A percentile compares a stretch with the other conserved stretches of the same genome.
Conservation (phyloP, 30 jellyfish, hydroid and myxozoan genomes). For the Mastigias papua region DNA sequence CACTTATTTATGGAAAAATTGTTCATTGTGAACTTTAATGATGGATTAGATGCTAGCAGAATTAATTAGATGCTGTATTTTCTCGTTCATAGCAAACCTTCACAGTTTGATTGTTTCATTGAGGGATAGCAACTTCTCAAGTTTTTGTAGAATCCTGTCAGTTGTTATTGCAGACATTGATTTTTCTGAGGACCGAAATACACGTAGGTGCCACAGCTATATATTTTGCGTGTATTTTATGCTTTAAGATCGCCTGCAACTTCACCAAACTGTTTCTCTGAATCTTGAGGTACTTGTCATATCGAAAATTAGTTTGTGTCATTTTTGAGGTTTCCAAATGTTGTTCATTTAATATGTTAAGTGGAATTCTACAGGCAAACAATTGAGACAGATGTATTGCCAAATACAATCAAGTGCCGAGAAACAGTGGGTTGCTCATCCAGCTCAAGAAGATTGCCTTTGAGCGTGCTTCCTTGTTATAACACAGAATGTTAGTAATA, state of each 20-base stretch:
- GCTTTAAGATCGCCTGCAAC: not conserved
- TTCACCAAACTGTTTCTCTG: too few species aligned
- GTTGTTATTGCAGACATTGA: constrained; percentile 89
- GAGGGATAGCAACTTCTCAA: constrained; percentile 80
- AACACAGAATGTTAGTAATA: not conserved
- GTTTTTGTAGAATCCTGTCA: constrained; percentile 88
- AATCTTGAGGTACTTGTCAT: too few species aligned
- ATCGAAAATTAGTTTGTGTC: too few species aligned
- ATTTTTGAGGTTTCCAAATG: too few species aligned
- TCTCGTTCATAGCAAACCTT: constrained; percentile 67
- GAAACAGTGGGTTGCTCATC: too few species aligned
- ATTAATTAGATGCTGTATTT: not conserved
- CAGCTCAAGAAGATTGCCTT: too few species aligned
- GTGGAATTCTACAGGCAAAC: too few species aligned
- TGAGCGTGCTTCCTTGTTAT: not conserved
- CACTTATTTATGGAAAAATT: too few species aligned
- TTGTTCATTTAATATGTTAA: too few species aligned
- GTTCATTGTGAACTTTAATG: too few species aligned
- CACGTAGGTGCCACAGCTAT: constrained; percentile 53
- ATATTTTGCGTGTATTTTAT: not conserved
- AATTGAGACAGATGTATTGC: too few species aligned
- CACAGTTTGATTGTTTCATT: constrained; percentile 75
- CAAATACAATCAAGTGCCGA: too few species aligned
- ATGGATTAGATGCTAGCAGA: not conserved
- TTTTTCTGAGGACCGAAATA: constrained; percentile 82